Evolutionary conservation across 1,140 invertebrate genomes (phyloP).

Genomic region (Pachypeltis micranthus): DNA sequence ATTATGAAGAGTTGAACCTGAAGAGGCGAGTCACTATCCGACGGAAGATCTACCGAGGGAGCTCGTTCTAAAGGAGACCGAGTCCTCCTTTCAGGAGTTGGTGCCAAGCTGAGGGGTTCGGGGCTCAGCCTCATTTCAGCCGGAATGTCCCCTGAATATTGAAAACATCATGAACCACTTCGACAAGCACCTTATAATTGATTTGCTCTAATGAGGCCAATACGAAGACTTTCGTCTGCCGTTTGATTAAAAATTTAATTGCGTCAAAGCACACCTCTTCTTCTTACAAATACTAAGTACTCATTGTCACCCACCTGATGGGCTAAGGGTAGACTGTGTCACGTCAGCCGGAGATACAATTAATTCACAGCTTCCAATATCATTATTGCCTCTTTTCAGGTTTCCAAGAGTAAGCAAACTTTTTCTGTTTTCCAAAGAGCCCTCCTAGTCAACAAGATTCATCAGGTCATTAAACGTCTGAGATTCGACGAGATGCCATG

Average conservation of each 20-base stretch:
- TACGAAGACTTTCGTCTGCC: no score
- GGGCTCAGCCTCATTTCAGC: constrained; percentile 19
- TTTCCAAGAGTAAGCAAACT: constrained; percentile 26
- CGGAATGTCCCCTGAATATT: constrained; percentile 3
- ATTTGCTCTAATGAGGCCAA: no score
- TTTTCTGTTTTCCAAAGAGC: constrained; percentile 17
- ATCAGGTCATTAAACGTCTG: background rate
- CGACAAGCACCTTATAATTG: background rate
- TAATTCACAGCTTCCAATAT: constrained; percentile 8
- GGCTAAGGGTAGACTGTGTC: constrained; percentile 1
- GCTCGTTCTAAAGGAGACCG: constrained; percentile 24
- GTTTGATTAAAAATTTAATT: background rate
- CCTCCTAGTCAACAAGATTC: constrained; percentile 4
- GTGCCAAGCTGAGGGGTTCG: constrained; percentile 4
- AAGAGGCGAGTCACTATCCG: constrained; percentile 20
- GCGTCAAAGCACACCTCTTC: no score
- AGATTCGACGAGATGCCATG: background rate
- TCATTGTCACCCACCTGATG: background rate
- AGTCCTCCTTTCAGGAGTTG: constrained; percentile 22
- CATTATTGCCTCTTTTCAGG: constrained; percentile 15
- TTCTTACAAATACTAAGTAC: no score
- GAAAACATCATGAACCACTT: background rate
- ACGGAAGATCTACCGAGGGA: constrained; percentile 23
- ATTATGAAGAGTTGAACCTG: background rate
- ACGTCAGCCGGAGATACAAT: background rate